Base-by-base conservation (phyloP, 2,113 vertebrate species). In the Amphilophus citrinellus region DNA sequence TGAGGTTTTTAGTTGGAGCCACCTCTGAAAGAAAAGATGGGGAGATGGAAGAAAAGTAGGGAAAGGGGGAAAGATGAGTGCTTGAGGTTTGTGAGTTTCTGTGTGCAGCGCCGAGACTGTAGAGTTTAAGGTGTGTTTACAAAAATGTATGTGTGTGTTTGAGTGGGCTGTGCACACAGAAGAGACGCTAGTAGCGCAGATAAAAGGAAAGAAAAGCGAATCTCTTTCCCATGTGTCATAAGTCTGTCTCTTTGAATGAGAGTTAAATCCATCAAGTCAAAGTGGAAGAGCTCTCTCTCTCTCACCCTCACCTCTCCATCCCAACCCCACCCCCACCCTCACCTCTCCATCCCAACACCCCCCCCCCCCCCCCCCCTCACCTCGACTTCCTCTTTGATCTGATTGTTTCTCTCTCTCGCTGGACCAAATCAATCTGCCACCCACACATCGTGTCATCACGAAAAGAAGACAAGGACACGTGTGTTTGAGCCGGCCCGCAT, bases 241-340 rank as follows among this genome's bases (percentile, higher is more conserved):
- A 89, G 84, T 86, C 88, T 86, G 88, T 92, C 92, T 88, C 77
- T 91, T 88, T 65, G 78, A 89, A 94, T 95, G 84, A 93, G 91
- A 83, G 76, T 88, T 88, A 91, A 95, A 95, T 95, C 89, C 87
- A 94, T 95, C 91, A 93, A 85, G 84, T 94, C 82, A 92, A 90
- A 93, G 17, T 89, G 83, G 61, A 89, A 87, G 86, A 80, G 76
- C 50, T 76, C 79, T 14, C 11, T 73, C 82, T 30, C 78, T 50
- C 22, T 71, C 73, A 59, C 22, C 65, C 76, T 1, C 53, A 9
- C 32, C 20, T 32, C 18, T 30, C 24, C 13, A 22, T 57, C 1
- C 11, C 39, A 18, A 13, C 44, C 6, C 30, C 39, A 6, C 8
- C n/a, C 60, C 18, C 77, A 47, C 77, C 56, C 56, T 79, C 53